Base-by-base conservation (phyloP, 2,113 vertebrate genomes). In the Pelmatolapia mariae region DNA sequence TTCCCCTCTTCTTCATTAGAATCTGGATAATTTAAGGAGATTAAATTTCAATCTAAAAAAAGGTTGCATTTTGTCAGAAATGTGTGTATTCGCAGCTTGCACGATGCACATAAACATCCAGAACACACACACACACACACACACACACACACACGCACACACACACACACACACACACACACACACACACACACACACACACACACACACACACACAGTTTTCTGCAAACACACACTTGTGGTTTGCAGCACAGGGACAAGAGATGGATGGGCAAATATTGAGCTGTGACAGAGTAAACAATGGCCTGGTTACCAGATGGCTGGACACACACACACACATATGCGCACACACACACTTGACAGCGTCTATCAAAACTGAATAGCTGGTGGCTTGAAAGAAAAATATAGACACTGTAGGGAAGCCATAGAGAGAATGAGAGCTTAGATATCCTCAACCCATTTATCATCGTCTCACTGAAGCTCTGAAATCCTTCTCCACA, bases 221-320 rank as follows among this genome's bases (percentile, higher is more conserved):
- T 31, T 66, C 47, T 29, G 47, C 81, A 84, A 2, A 80, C 84
- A 86, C 53, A 82, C 83, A 88, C 15, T 80, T 22, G 4, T 66
- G 45, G 24, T 94, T 85, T 97, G 96, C 97, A 95, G 95, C 63
- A 36, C 61, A 66, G 95, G 96, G 96, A 96, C 96, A 96, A 97
- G 97, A 97, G 97, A 97, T 95, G 89, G 96, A 96, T 97, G 97
- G 96, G 97, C 97, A 99, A 98, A 98, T 98, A 98, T 97, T 97
- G 97, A 98, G 97, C 97, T 97, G 97, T 97, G 97, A 97, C 97
- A 97, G 97, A 97, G 96, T 97, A 97, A 97, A 98, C 89, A 97
- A 95, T 89, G 90, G 92, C 97, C 96, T 92, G 95, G 97, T 96
- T 89, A 97, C 97, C 98, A 98, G 98, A 98, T 98, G 98, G 98